phyloP scores from a whole-genome alignment of 2,113 vertebrate species.

The Microtus richardsoni region DNA sequence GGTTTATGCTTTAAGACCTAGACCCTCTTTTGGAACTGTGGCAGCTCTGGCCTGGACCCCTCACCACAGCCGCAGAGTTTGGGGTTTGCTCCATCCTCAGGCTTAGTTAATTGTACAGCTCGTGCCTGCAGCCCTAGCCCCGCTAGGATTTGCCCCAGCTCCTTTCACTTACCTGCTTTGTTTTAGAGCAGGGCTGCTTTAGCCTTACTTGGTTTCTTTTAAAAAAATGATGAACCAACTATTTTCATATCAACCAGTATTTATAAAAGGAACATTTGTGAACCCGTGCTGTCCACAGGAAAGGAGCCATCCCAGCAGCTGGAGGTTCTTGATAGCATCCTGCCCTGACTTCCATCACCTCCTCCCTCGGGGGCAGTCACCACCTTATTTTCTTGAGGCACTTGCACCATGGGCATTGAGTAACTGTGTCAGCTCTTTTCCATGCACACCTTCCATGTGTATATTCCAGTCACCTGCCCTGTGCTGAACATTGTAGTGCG shows the following conservation, averaged over 20 bases:
- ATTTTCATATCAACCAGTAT: not conserved
- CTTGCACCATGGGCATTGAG: not conserved
- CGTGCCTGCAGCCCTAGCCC: not conserved
- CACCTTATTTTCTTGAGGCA: not conserved
- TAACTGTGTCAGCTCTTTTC: too few relatives aligned
- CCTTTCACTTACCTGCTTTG: not conserved
- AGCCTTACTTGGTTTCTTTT: constrained; percentile 21
- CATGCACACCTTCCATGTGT: too few relatives aligned
- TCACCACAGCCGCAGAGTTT: not conserved
- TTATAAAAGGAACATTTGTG: not conserved
- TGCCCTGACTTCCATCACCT: fast-evolving
- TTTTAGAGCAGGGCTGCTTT: not conserved
- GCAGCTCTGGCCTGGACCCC: not conserved
- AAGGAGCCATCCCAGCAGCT: not conserved
- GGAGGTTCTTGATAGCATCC: too few relatives aligned
- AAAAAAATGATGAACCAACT: constrained; percentile 10
- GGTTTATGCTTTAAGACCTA: constrained; percentile 32
- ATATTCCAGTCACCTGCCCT: not conserved
- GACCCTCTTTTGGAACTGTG: not conserved
- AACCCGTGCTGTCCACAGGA: not conserved
- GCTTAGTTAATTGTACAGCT: constrained; percentile 18
- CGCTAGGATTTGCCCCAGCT: not conserved
- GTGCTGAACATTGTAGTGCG: not conserved
- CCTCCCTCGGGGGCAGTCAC: not conserved
- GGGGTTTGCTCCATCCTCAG: not conserved